Base-by-base conservation (phyloP, 2,113 vertebrate species). In the Ageneiosus marmoratus region DNA sequence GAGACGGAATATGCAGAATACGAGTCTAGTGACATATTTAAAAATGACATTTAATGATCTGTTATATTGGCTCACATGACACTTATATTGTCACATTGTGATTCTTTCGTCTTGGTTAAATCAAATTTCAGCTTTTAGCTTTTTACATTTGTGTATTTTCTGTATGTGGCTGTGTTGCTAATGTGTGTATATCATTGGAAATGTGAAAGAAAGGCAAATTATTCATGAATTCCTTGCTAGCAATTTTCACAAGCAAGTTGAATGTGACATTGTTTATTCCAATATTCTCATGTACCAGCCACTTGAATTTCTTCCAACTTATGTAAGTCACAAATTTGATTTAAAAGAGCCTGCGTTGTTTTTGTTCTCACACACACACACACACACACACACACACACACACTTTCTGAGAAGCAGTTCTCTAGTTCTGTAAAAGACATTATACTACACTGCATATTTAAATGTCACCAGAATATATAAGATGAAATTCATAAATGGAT, bases 221-320 rank as follows among this genome's bases (percentile, higher is more conserved):
- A 92, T 94, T 92, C 90, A 92, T 86, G 80, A 70, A 74, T 60
- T 89, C 90, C 89, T 89, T 88, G 84, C 84, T 88, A 89, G 91
- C 90, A 88, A 91, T 92, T 91, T 92, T 91, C 90, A 91, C 79
- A 87, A 34, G 92, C 90, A 91, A 92, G 87, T 86, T 86, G 86
- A 88, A 91, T 91, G 90, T 91, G 84, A 91, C 88, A 62, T 84
- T 90, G 89, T 91, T 90, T 91, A 89, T 90, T 87, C 89, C 77
- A 62, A 32, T 70, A 16, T 73, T 60, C 48, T 76, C 51, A 41
- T 60, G 32, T 24, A 58, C 50, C 56, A 44, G 50, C 37, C 27
- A 12, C 86, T 85, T 79, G 84, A 91, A 89, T 91, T 91, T 87
- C 87, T 88, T 86, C 88, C 87, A 88, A 88, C 83, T 84, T 87